These are phyloP conservation scores for Cinclus cinclus DNA, from an alignment of 2,113 vertebrate species.

Conservation along the genomic window DNA sequence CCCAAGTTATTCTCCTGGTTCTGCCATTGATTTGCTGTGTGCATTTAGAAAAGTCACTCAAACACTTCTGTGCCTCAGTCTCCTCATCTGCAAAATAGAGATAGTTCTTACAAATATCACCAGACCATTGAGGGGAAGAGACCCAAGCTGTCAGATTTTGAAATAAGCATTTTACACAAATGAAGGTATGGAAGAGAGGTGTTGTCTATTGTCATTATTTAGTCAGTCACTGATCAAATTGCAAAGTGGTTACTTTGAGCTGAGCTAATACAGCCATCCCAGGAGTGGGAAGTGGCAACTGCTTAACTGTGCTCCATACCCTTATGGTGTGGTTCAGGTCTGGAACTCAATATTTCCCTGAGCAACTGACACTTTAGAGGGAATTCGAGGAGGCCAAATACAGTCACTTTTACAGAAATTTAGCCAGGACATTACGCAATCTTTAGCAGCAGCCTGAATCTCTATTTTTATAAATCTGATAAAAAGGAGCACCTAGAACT, in stretches of 20 bases:
- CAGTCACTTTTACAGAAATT: not conserved
- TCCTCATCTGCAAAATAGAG: not conserved
- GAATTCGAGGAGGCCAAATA: constrained; percentile 3
- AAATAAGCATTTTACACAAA: not conserved
- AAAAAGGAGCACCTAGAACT: constrained; percentile 31
- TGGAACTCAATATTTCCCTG: not conserved
- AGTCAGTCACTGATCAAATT: not conserved
- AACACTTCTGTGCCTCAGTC: constrained; percentile 6
- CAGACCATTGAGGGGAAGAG: not conserved
- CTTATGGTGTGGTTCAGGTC: not conserved
- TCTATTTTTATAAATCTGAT: not conserved
- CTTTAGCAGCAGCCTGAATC: not conserved
- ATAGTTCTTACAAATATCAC: not conserved
- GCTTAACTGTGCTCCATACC: not conserved
- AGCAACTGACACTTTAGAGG: not conserved
- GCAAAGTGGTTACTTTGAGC: not conserved
- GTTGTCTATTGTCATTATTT: not conserved
- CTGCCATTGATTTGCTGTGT: not conserved
- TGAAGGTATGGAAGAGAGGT: not conserved
- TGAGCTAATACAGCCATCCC: not conserved
- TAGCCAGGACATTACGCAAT: constrained; percentile 8
- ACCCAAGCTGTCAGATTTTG: not conserved
- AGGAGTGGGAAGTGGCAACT: not conserved
- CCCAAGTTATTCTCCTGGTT: constrained; percentile 3
- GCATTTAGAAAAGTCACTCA: not conserved